Evolutionary conservation across 2,113 vertebrate species (phyloP), one percentile per base, ranked within the genome.

Genomic region (Psettodes erumei): DNA sequence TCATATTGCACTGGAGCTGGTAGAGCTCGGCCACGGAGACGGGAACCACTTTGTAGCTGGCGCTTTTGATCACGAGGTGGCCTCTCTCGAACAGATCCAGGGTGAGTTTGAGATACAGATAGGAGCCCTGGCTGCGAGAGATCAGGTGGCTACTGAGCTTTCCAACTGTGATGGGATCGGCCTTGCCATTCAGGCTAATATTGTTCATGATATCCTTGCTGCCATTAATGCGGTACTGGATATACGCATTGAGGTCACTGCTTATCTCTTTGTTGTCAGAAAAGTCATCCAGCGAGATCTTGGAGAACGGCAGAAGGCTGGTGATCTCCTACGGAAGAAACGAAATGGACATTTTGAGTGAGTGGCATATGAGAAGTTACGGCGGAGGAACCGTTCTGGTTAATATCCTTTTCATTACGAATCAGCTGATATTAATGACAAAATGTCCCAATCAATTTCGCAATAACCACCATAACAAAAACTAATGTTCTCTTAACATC

Each of bases 1-100:
- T 97, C 96, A 99, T 97, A 87, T 99, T 99, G 92, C 98, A 99
- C 93, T 98, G 98, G n/a, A 99, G 93, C 70, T 98, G 92, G 85
- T 99, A 99, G 56, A 99, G 95, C 89, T 99, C 97, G 0, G 98
- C 95, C 27, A 99, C 86, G 1, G 97, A 99, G 65, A 99, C 96
- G 0, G 98, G 98, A 72, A 99, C 97, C 4, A 98, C 98, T 89
- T 99, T 99, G 93, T 98, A 99, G 93, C 98, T 97, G 70, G 97
- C 94, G 5, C 98, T 99, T 92, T 99, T 99, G 83, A 99, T 98
- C 69, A 99, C 98, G 61, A 99, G 86, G 86, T 98, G 97, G 67
- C 97, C 98, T 77, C 93, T 95, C 73, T 99, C 96, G 55, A 99
- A 97, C 79, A 99, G 96, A 91, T 99, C 98, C 82, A 99, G 86